Percentiles rank a stretch among this genome's conserved stretches.
These are phyloP conservation scores for Fabriciana adippe DNA, from an alignment of 2,888 invertebrate genomes.

Conservation along the genomic window DNA sequence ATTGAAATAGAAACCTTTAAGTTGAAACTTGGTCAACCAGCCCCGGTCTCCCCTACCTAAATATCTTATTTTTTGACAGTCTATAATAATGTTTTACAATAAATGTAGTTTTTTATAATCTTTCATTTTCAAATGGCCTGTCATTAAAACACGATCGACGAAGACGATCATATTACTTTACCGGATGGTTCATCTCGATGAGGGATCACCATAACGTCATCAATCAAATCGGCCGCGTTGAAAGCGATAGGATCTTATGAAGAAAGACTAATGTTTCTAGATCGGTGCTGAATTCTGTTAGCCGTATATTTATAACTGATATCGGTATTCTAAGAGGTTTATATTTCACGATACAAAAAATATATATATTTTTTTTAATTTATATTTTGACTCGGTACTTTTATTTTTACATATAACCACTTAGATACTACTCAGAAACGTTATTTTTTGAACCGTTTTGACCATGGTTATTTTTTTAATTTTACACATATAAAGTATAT, in stretches of 20 bases:
- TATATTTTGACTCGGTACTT: no score
- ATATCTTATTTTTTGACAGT: background rate
- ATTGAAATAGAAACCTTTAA: no score
- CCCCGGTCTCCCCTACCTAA: no score
- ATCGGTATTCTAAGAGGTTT: slow-evolving; percentile 2
- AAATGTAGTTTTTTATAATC: background rate
- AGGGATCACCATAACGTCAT: slow-evolving; percentile 32
- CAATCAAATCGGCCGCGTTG: slow-evolving; percentile 31
- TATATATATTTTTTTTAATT: no score
- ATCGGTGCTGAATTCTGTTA: slow-evolving; percentile 10
- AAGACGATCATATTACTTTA: slow-evolving; percentile 7
- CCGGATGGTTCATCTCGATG: slow-evolving; percentile 31
- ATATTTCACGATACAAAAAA: background rate
- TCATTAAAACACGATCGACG: slow-evolving; percentile 2
- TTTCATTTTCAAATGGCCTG: slow-evolving; percentile 8
- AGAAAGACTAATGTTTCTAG: slow-evolving; percentile 23
- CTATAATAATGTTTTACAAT: background rate
- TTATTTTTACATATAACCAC: no score
- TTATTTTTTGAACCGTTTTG: no score
- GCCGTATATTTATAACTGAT: background rate
- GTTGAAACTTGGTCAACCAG: no score
- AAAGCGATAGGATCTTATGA: slow-evolving; percentile 30
- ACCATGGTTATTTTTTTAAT: no score
- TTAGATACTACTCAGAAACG: no score
- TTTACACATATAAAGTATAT: no score